A percentile compares a stretch with the other conserved stretches of the same genome.
phyloP scores from a whole-genome alignment of 2,888 invertebrate species.

The Eueremaeus valkanovi region DNA sequence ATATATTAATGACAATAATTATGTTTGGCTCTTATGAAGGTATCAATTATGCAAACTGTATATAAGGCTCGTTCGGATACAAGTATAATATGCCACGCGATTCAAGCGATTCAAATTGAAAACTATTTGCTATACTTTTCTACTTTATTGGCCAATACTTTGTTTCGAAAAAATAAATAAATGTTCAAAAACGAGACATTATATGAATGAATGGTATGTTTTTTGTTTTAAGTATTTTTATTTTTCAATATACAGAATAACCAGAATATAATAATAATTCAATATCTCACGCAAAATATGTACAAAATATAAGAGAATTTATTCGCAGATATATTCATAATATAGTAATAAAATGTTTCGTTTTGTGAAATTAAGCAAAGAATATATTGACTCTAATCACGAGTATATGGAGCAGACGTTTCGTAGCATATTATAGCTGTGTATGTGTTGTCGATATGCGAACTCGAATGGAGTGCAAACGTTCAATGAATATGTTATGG shows the following conservation, averaged over 20 bases:
- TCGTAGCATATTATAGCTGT: neutral
- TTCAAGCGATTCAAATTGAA: neutral
- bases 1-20: neutral
- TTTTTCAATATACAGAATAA: no score
- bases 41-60: conserved; percentile 14
- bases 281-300: neutral
- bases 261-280: neutral
- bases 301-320: neutral
- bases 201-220: no score
- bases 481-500: no score
- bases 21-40: neutral
- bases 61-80: neutral
- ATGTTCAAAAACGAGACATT: no score
- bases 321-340: neutral
- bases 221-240: no score
- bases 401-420: neutral
- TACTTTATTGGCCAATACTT: no score
- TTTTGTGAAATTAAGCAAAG: neutral
- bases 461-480: neutral
- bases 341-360: neutral
- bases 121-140: neutral
- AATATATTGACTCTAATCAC: neutral
- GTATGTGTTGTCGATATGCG: neutral
- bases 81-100: neutral
- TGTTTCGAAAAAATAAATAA: no score